Evolutionary conservation across 2,797 vertebrate genomes (phyloP).

Genomic region (Alfaro cultratus): DNA sequence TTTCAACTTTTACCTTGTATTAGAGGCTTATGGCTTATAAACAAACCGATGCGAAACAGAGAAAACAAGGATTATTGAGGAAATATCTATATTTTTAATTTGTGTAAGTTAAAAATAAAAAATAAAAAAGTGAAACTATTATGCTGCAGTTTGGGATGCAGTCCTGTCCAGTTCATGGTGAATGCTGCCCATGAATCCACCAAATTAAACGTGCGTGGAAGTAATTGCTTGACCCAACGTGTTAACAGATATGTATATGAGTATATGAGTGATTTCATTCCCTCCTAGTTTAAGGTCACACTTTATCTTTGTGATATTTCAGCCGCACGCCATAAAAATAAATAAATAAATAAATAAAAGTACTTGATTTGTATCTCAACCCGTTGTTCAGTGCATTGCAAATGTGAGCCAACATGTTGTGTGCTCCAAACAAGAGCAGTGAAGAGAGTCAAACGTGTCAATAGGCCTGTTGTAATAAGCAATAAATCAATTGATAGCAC

Average conservation of each 20-base stretch:
- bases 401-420: not conserved
- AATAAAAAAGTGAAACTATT: not conserved
- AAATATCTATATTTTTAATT: not conserved
- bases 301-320: not conserved
- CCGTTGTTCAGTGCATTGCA: not conserved
- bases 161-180: not conserved
- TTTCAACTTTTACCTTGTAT: not conserved
- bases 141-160: not conserved
- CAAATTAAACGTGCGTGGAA: not conserved
- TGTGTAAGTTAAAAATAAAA: not conserved
- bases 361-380: not conserved
- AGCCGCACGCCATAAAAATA: not conserved
- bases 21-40: not conserved
- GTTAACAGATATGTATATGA: not conserved
- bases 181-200: not conserved
- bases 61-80: not conserved
- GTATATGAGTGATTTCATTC: constrained; percentile 1
- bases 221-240: not conserved
- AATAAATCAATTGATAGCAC: too few species aligned
- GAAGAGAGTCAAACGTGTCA: not conserved
- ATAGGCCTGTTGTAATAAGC: too few species aligned
- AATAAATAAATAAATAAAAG: not conserved
- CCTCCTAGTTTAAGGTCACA: not conserved
- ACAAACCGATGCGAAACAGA: not conserved
- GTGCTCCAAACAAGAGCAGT: not conserved